phyloP scores from a whole-genome alignment of 2,888 invertebrate species.

The Halictus ligatus region DNA sequence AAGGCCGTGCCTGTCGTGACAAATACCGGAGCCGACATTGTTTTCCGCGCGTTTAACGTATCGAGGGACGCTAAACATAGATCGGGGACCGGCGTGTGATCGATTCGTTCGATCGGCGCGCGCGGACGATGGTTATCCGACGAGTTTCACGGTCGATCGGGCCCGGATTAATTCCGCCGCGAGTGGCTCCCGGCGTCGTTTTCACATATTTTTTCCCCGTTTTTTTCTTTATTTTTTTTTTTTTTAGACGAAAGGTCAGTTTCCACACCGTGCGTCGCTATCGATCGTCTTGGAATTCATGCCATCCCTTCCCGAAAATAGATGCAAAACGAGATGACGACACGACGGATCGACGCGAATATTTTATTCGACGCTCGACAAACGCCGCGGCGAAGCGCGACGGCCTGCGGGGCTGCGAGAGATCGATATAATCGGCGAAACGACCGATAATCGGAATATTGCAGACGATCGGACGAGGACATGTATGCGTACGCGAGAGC shows the following conservation, averaged over 20 bases:
- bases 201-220: constrained; percentile 4
- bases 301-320: not conserved
- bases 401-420: no score
- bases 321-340: not conserved
- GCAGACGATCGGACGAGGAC: not conserved
- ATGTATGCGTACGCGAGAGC: not conserved
- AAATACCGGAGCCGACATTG: not conserved
- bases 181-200: constrained; percentile 24
- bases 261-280: constrained; percentile 21
- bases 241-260: constrained; percentile 68
- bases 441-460: constrained; percentile 26
- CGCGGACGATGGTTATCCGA: constrained; percentile 46
- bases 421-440: not conserved
- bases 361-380: not conserved
- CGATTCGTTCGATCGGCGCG: constrained; percentile 50
- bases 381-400: no score
- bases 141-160: constrained; percentile 61
- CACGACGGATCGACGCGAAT: not conserved
- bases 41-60: not conserved
- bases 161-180: constrained; percentile 49
- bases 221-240: constrained; percentile 52
- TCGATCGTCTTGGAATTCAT: constrained; percentile 35
- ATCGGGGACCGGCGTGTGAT: constrained; percentile 47
- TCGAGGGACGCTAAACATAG: constrained; percentile 56
- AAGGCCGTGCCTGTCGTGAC: not conserved